Conservation (phyloP, 2,888 invertebrate genomes). For the Drosophila koepferae region DNA sequence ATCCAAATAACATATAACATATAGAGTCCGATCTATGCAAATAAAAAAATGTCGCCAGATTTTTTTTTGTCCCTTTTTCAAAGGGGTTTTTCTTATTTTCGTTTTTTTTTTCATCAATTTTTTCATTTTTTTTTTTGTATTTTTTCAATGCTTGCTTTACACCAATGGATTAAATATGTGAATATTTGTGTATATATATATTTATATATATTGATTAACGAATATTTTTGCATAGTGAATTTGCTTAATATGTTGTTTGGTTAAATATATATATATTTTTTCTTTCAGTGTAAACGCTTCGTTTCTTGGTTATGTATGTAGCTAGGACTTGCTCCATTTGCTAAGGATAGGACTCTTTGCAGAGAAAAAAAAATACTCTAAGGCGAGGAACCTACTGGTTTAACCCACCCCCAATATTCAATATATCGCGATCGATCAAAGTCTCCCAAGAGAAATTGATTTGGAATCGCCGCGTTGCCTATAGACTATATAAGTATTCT, state of each 20-base stretch:
- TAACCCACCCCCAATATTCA: constrained; percentile 30
- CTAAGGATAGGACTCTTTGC: constrained; percentile 1
- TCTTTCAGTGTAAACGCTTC: constrained; percentile 14
- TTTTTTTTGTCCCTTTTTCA: constrained; percentile 23
- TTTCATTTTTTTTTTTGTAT: constrained; percentile 40
- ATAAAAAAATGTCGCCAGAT: constrained; percentile 45
- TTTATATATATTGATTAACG: constrained; percentile 21
- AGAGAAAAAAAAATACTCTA: constrained; percentile 8
- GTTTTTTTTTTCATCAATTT: constrained; percentile 38
- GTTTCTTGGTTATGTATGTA: constrained; percentile 19
- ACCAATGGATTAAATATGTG: constrained; percentile 63
- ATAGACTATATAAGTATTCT: constrained; percentile 12
- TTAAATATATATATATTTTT: constrained; percentile 5
- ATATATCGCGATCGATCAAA: constrained; percentile 32
- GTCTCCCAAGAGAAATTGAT: constrained; percentile 13
- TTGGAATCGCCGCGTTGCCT: constrained; percentile 29
- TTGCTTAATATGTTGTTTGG: constrained; percentile 22
- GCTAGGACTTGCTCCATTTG: constrained; percentile 26
- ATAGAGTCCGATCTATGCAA: constrained; percentile 16
- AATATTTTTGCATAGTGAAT: constrained; percentile 30
- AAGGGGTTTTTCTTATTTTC: constrained; percentile 47
- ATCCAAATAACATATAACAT: constrained; percentile 3
- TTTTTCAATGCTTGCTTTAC: constrained; percentile 61
- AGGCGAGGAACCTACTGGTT: constrained; percentile 22
- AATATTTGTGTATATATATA: constrained; percentile 22